phyloP scores from a whole-genome alignment of 2,113 vertebrate genomes.

The Athene noctua region DNA sequence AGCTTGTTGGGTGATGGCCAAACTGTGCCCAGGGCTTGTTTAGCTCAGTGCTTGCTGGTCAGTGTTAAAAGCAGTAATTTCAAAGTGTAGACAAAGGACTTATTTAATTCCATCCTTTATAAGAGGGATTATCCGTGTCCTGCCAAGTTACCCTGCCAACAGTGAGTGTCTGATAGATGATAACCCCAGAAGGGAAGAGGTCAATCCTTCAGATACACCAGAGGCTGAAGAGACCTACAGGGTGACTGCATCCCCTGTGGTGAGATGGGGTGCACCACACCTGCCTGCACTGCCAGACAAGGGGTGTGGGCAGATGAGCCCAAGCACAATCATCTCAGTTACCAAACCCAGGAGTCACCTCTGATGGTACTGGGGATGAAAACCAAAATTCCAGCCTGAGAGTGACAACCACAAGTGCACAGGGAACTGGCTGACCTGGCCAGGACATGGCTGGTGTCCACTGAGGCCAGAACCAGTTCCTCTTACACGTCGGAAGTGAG shows the following conservation, averaged over 20 bases:
- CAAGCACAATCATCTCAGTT: background rate
- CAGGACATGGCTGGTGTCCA: background rate
- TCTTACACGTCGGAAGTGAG: background rate
- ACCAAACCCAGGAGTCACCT: background rate
- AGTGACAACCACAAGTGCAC: accelerated
- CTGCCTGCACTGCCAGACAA: background rate
- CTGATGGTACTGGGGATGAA: background rate
- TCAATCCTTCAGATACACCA: background rate
- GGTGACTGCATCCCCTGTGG: accelerated
- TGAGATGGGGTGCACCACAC: background rate
- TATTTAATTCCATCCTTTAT: background rate
- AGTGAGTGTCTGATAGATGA: background rate
- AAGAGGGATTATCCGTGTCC: background rate
- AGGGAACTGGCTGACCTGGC: background rate
- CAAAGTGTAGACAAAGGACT: background rate
- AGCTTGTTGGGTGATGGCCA: background rate
- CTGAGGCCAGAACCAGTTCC: background rate
- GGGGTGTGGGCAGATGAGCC: background rate
- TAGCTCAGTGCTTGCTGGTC: background rate
- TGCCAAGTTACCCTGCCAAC: background rate
- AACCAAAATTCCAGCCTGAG: background rate
- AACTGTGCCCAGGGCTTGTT: background rate
- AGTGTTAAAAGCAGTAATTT: background rate
- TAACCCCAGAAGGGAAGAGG: background rate
- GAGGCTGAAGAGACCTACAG: background rate